These are phyloP conservation scores for Fissipunctia ypsillon DNA, from an alignment of 2,888 invertebrate species.

Conservation along the genomic window DNA sequence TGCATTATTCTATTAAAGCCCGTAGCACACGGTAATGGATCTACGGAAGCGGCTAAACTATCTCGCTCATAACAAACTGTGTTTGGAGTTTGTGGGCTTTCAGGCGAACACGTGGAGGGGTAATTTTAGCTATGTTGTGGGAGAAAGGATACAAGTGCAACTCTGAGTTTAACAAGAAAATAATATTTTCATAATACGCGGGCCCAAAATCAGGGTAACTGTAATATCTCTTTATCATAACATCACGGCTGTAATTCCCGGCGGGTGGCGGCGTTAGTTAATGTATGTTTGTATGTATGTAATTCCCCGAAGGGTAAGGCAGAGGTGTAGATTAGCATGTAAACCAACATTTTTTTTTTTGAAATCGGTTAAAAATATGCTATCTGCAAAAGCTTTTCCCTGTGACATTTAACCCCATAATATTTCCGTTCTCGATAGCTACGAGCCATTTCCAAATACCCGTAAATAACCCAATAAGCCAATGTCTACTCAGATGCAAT, in stretches of 20 bases:
- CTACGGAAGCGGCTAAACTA: constrained; percentile 61
- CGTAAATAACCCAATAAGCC: constrained; percentile 12
- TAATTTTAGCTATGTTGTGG: not conserved
- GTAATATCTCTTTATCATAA: too few relatives aligned
- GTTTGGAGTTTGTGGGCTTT: constrained; percentile 61
- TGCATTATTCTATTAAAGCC: constrained; percentile 77
- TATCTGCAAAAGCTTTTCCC: not conserved
- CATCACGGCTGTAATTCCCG: too few relatives aligned
- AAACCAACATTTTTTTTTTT: too few relatives aligned
- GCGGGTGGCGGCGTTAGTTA: too few relatives aligned
- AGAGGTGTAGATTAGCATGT: too few relatives aligned
- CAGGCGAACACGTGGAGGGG: constrained; percentile 12
- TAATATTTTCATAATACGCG: too few relatives aligned
- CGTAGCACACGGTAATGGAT: constrained; percentile 72
- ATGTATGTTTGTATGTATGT: too few relatives aligned
- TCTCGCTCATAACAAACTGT: constrained; percentile 60
- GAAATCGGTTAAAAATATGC: too few relatives aligned
- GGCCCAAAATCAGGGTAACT: too few relatives aligned
- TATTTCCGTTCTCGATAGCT: not conserved
- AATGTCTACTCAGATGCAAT: constrained; percentile 20
- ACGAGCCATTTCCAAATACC: not conserved
- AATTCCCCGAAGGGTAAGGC: too few relatives aligned
- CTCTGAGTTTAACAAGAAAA: not conserved
- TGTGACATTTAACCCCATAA: not conserved
- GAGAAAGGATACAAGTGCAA: not conserved